phyloP scores from a whole-genome alignment of 2,113 vertebrate species.

The Microcebus ravelobensis region DNA sequence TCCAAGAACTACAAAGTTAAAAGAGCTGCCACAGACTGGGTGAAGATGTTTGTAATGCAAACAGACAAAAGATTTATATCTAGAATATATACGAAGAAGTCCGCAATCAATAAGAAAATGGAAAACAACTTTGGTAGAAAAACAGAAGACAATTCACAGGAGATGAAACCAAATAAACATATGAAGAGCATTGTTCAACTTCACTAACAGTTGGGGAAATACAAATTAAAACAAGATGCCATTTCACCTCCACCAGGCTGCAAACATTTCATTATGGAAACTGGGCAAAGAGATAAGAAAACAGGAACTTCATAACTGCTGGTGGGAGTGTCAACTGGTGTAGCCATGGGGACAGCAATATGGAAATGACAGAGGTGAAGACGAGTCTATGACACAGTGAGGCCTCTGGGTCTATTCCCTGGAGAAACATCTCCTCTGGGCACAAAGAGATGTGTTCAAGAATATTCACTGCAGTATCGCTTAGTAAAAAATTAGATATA shows the following conservation, averaged over 20 bases:
- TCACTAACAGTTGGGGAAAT: not conserved
- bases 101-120: not conserved
- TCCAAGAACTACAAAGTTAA: not conserved
- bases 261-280: not conserved
- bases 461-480: not conserved
- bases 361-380: not conserved
- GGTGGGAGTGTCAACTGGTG: not conserved
- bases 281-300: not conserved
- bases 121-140: not conserved
- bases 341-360: accelerated
- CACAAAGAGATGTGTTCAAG: not conserved
- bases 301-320: not conserved
- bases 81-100: not conserved
- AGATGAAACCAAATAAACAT: not conserved
- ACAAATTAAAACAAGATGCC: not conserved
- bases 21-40: not conserved
- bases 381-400: accelerated
- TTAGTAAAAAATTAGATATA: not conserved
- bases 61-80: not conserved
- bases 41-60: not conserved
- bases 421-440: accelerated
- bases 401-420: not conserved
- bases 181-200: not conserved
- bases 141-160: not conserved
- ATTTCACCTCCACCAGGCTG: not conserved